phyloP scores from a whole-genome alignment of 2,797 vertebrate species.

The Pseudochirops cupreus region DNA sequence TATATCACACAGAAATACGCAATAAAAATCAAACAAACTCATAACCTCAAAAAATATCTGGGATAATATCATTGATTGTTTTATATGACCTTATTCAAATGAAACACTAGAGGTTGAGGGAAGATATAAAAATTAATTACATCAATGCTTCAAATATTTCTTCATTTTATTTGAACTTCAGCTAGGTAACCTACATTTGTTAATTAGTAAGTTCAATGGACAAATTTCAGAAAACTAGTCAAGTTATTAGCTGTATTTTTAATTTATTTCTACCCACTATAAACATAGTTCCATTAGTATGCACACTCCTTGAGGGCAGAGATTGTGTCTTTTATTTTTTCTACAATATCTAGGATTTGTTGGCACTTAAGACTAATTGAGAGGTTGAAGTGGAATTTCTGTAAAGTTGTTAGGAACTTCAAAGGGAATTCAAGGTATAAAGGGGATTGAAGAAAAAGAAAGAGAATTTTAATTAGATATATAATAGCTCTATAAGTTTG shows the following conservation, averaged over 20 bases:
- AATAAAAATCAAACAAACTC: not conserved
- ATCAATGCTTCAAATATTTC: not conserved
- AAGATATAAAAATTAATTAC: not conserved
- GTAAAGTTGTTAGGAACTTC: not conserved
- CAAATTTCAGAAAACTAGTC: not conserved
- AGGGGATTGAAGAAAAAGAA: not conserved
- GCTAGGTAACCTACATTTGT: not conserved
- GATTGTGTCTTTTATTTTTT: not conserved
- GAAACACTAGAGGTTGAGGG: not conserved
- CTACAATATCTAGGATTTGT: not conserved
- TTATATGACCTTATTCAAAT: not conserved
- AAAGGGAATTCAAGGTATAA: not conserved
- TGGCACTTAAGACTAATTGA: not conserved
- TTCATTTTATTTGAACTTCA: not conserved
- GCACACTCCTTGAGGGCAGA: not conserved
- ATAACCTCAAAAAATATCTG: not conserved
- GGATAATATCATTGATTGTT: not conserved
- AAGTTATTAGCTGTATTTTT: not conserved
- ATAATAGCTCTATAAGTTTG: not conserved
- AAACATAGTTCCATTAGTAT: not conserved
- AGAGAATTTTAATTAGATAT: not conserved
- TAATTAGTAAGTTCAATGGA: not conserved
- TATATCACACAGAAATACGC: not conserved
- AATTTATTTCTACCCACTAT: not conserved
- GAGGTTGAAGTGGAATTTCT: not conserved